Evolutionary conservation across 2,888 invertebrate genomes (phyloP).

Genomic region (Laspeyria flexula): DNA sequence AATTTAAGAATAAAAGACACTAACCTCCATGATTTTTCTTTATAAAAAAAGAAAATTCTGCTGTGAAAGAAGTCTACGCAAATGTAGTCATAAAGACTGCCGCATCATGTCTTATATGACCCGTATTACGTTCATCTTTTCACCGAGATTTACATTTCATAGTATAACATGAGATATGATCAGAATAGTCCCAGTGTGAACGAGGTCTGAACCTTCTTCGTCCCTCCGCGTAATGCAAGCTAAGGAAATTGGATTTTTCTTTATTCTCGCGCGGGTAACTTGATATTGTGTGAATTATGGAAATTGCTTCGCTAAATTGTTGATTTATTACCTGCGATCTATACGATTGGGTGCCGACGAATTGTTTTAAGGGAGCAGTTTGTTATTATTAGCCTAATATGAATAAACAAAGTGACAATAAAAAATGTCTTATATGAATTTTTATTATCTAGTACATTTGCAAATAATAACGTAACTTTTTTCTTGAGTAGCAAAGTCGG

Average conservation of each 20-base stretch:
- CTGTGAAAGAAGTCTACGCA: constrained; percentile 14
- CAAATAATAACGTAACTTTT: too few relatives aligned
- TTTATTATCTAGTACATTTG: background rate
- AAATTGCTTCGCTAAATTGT: constrained; percentile 81
- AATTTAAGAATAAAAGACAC: too few relatives aligned
- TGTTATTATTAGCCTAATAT: constrained; percentile 31
- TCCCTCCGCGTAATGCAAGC: constrained; percentile 74
- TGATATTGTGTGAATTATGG: constrained; percentile 85
- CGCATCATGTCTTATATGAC: constrained; percentile 18
- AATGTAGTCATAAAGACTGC: constrained; percentile 28
- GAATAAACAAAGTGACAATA: background rate
- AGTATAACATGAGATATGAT: constrained; percentile 29
- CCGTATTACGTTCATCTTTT: constrained; percentile 38
- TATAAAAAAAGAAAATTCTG: background rate
- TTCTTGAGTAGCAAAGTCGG: too few relatives aligned
- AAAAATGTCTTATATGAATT: background rate
- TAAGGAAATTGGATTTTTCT: constrained; percentile 84
- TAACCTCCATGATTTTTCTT: too few relatives aligned
- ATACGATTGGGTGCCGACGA: constrained; percentile 57
- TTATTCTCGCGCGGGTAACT: constrained; percentile 77
- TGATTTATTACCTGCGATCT: constrained; percentile 76
- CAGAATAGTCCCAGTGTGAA: constrained; percentile 55
- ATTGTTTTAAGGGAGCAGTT: constrained; percentile 50
- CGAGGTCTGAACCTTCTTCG: constrained; percentile 52
- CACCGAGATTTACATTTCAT: constrained; percentile 33